Percentiles rank a stretch among this genome's conserved stretches.
Evolutionary conservation across 1,140 invertebrate genomes (phyloP).

Genomic region (Riptortus pedestris): DNA sequence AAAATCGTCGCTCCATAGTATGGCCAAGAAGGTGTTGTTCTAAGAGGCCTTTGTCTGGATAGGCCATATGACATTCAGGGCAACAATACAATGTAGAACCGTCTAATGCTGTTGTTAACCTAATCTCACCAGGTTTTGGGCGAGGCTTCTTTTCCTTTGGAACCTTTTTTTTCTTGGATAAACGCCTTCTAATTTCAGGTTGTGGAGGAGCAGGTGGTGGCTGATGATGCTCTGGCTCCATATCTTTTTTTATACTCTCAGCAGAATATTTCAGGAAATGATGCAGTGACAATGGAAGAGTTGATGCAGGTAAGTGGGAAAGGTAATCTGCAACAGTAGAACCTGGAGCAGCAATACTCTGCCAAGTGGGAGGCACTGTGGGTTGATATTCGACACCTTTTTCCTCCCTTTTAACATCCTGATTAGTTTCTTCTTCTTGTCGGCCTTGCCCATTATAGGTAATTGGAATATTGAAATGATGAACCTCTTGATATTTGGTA

Average conservation of each 20-base stretch:
- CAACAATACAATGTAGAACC: constrained; percentile 74
- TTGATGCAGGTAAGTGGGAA: constrained; percentile 61
- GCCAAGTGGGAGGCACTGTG: constrained; percentile 45
- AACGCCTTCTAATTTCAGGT: constrained; percentile 47
- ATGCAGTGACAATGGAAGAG: constrained; percentile 64
- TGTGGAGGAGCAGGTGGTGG: constrained; percentile 34
- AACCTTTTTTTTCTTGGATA: constrained; percentile 72
- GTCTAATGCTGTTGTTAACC: constrained; percentile 67
- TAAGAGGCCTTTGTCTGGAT: constrained; percentile 66
- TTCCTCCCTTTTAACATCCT: constrained; percentile 29
- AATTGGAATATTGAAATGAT: constrained; percentile 27
- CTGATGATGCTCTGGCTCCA: constrained; percentile 31
- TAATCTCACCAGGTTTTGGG: constrained; percentile 70
- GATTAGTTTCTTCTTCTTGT: constrained; percentile 25
- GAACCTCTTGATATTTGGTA: constrained; percentile 26
- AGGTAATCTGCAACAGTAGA: constrained; percentile 74
- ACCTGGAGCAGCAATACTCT: constrained; percentile 60
- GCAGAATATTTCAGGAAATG: constrained; percentile 76
- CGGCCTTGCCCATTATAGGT: constrained; percentile 23
- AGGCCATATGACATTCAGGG: constrained; percentile 76
- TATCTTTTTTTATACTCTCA: constrained; percentile 61
- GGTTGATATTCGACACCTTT: constrained; percentile 30
- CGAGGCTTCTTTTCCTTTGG: constrained; percentile 67
- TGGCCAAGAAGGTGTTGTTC: constrained; percentile 66
- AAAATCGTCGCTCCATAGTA: constrained; percentile 34